Evolutionary conservation across 2,888 invertebrate genomes (phyloP).

Genomic region (Priocnemis perturbator): DNA sequence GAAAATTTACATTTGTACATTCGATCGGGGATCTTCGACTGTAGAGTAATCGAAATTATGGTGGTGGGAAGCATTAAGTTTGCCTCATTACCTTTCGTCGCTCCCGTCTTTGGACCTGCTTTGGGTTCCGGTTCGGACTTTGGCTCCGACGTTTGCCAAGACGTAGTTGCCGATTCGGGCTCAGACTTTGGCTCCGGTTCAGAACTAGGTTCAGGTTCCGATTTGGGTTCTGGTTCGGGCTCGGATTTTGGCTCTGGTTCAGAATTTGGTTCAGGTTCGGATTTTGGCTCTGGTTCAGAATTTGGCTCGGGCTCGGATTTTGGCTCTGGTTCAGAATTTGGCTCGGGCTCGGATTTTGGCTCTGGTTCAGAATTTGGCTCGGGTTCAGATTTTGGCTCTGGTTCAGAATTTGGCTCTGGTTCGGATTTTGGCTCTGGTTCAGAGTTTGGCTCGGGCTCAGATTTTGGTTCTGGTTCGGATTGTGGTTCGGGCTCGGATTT

Average conservation of each 20-base stretch:
- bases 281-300: conserved; percentile 68
- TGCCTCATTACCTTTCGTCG: conserved; percentile 65
- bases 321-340: conserved; percentile 72
- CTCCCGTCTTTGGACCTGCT: conserved; percentile 62
- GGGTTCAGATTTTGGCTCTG: conserved; percentile 71
- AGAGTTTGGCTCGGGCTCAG: conserved; percentile 71
- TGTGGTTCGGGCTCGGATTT: conserved; percentile 70
- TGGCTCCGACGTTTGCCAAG: conserved; percentile 73
- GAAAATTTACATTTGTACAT: too few relatives aligned
- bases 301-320: conserved; percentile 74
- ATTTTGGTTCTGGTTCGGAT: conserved; percentile 72
- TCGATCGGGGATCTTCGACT: too few relatives aligned
- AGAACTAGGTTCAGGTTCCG: conserved; percentile 73
- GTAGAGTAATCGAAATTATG: not conserved
- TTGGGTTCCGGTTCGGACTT: conserved; percentile 69
- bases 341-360: conserved; percentile 72
- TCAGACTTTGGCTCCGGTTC: conserved; percentile 74
- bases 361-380: conserved; percentile 69
- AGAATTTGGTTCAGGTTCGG: conserved; percentile 70
- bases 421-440: conserved; percentile 73
- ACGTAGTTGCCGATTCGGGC: conserved; percentile 56
- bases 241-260: conserved; percentile 65
- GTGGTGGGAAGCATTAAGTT: conserved; percentile 43
- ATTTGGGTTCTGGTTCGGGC: conserved; percentile 70
- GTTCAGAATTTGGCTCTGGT: conserved; percentile 69